Percentiles rank a stretch among this genome's conserved stretches.
These are phyloP conservation scores for Florisuga fusca DNA, from an alignment of 2,797 vertebrate species.

Conservation along the genomic window DNA sequence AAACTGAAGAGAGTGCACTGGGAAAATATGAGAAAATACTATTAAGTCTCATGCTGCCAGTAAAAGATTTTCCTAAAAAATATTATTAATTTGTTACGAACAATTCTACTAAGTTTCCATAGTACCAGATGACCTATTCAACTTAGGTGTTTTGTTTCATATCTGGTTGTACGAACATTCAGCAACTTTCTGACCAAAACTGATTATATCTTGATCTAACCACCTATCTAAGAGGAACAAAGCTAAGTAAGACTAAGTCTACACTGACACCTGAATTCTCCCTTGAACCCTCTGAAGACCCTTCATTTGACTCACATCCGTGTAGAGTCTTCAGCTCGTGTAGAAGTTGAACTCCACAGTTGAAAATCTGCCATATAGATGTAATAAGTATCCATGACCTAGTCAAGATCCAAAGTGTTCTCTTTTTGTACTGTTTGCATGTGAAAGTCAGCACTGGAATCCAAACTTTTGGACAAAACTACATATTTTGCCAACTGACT, in stretches of 20 bases:
- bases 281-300: not conserved
- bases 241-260: not conserved
- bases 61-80: slow-evolving; percentile 1
- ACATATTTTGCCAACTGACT: not conserved
- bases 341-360: not conserved
- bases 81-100: not conserved
- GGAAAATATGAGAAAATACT: not conserved
- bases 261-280: not conserved
- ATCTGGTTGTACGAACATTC: not conserved
- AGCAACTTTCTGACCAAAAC: not conserved
- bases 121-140: not conserved
- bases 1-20: not conserved
- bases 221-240: not conserved
- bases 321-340: not conserved
- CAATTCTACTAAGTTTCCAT: not conserved
- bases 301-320: not conserved
- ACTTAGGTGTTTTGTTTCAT: not conserved
- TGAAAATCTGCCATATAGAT: not conserved
- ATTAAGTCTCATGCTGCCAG: not conserved
- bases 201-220: not conserved
- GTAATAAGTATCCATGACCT: not conserved
- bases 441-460: not conserved
- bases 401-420: not conserved
- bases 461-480: not conserved
- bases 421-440: not conserved